A percentile compares a stretch with the other conserved stretches of the same genome.
Conservation (phyloP, 2,797 vertebrate genomes). For the Crocodylus rhombifer region DNA sequence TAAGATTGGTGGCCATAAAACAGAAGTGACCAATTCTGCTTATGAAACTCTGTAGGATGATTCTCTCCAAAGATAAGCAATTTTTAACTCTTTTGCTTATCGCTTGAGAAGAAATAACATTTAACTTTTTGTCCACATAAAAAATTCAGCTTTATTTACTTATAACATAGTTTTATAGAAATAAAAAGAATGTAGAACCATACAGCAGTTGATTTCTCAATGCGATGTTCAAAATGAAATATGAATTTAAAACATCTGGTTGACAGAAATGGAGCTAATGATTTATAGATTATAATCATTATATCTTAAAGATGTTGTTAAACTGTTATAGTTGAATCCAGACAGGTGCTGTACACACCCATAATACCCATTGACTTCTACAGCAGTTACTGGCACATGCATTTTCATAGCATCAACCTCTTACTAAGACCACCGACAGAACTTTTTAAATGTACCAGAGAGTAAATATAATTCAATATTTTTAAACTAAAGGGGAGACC, state of each 20-base stretch:
- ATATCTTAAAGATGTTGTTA: background rate
- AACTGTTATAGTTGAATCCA: background rate
- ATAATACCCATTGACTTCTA: background rate
- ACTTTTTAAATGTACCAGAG: background rate
- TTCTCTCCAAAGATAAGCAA: conserved; percentile 16
- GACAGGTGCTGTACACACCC: background rate
- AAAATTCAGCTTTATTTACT: conserved; percentile 47
- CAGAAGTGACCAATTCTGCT: background rate
- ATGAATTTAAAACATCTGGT: background rate
- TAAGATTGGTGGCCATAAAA: background rate
- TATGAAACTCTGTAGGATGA: background rate
- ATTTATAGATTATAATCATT: background rate
- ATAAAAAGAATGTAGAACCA: conserved; percentile 13
- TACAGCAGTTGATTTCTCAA: conserved; percentile 41
- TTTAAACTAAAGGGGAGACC: conserved; percentile 59
- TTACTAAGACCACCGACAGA: background rate
- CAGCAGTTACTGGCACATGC: background rate
- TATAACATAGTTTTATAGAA: conserved; percentile 61
- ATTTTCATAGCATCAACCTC: background rate
- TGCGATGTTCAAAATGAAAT: conserved; percentile 29
- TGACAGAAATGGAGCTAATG: background rate
- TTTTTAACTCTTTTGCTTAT: background rate
- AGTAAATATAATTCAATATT: conserved; percentile 67
- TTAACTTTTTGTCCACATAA: conserved; percentile 39
- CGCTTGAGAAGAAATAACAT: conserved; percentile 2